A percentile compares a stretch with the other conserved stretches of the same genome.
These are phyloP conservation scores for Festucalex cinctus DNA, from an alignment of 2,113 vertebrate species.

Conservation along the genomic window DNA sequence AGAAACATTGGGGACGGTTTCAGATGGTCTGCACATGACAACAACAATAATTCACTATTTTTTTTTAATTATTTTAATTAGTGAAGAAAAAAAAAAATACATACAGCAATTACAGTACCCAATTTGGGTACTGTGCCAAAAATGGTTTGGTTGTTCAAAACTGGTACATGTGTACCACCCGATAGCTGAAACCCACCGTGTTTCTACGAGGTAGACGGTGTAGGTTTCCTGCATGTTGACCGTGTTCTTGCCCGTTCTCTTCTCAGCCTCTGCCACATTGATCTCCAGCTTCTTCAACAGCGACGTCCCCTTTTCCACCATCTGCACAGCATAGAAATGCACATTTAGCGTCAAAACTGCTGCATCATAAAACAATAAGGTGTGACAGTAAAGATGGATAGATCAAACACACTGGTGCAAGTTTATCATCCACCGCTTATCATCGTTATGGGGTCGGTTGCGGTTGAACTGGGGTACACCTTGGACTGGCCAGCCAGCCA, in stretches of 20 bases:
- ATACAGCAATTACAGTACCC: too few species aligned
- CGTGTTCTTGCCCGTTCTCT: slow-evolving; percentile 86
- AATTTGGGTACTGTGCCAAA: too few species aligned
- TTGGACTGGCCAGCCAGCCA: too few species aligned
- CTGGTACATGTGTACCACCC: background rate
- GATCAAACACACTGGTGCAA: background rate
- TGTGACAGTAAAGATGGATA: background rate
- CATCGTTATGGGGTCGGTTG: too few species aligned
- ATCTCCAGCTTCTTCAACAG: slow-evolving; percentile 86
- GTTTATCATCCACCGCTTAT: background rate
- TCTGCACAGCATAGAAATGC: slow-evolving; percentile 54
- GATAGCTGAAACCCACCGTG: slow-evolving; percentile 66
- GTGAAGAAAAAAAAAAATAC: too few species aligned
- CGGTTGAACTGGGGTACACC: too few species aligned
- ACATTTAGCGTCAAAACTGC: background rate
- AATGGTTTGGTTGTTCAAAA: too few species aligned
- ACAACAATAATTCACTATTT: background rate
- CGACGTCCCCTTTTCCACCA: slow-evolving; percentile 78
- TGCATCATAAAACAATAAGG: background rate
- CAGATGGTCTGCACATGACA: slow-evolving; percentile 73
- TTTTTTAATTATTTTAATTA: too few species aligned
- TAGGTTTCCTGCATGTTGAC: slow-evolving; percentile 92
- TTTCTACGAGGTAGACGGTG: slow-evolving; percentile 92
- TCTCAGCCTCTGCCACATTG: slow-evolving; percentile 87
- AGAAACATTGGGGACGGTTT: slow-evolving; percentile 74